Evolutionary conservation across 1,140 invertebrate genomes (phyloP), one percentile per base, ranked within the genome.

Genomic region (Listronotus bonariensis): DNA sequence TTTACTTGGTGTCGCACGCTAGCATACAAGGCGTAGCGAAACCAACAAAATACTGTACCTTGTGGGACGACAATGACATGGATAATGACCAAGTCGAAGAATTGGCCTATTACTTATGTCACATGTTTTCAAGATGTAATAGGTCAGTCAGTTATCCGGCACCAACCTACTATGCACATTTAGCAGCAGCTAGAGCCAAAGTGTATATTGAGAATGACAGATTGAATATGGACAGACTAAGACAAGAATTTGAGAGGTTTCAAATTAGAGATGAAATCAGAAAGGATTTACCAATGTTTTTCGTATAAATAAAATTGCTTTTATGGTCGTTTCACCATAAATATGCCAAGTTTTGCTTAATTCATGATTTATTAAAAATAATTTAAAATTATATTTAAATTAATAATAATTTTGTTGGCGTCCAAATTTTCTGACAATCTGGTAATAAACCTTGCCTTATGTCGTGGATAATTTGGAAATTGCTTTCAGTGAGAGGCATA

Each of bases 101-200:
- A 65, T 74, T 97, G 54, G 91, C 93, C 0, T 96, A 92, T 80
- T 88, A 90, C 74, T 78, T 97, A 15, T 97, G 95, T 77, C 92
- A 97, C 74, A 83, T 95, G 80, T 97, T 93, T 78, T 85, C 89
- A 3, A 85, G 95, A 14, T 97, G 95, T 76, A 90, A 88, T 52
- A 84, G 93, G 54, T 85, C 92, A 3, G 93, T 97, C 0, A 95
- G 92, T 11, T 96, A 96, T 82, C 95, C 95, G 1, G 90, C 95
- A 0, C 94, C 95, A 1, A 95, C 93, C 0, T 97, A 97, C 79
- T 96, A 97, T 79, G 93, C 95, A 20, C 94, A 97, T 82, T 84
- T 96, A 56, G 93, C 90, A n/a, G 93, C 93, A 11, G 88, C 88
- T 58, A 82, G 95, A 46, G 92, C 88, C 0, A 78, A 77, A 49